These are phyloP conservation scores for Bradynema listronoti DNA, from an alignment of 1,140 invertebrate genomes.

Conservation along the genomic window DNA sequence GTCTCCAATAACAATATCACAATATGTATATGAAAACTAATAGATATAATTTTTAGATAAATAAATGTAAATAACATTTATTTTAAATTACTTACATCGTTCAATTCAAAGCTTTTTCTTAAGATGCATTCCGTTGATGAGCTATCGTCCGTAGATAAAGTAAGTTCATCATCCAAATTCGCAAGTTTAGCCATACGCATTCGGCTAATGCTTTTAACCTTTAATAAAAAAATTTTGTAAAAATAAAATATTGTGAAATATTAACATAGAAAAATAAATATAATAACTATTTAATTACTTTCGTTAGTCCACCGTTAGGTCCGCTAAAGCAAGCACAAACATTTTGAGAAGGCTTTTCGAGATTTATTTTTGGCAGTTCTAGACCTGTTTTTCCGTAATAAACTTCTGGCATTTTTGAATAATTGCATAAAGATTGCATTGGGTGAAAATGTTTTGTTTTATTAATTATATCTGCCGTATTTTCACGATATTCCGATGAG, in stretches of 20 bases:
- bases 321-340: slow-evolving; percentile 69
- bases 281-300: background rate
- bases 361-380: slow-evolving; percentile 53
- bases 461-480: too few relatives aligned
- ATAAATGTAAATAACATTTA: background rate
- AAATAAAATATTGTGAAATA: background rate
- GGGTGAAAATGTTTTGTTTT: too few relatives aligned
- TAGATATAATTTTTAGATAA: slow-evolving; percentile 1
- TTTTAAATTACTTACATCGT: background rate
- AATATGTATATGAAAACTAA: background rate
- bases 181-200: too few relatives aligned
- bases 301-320: slow-evolving; percentile 69
- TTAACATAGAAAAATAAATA: background rate
- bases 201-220: too few relatives aligned
- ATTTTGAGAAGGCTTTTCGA: slow-evolving; percentile 49
- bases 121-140: slow-evolving; percentile 3
- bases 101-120: slow-evolving; percentile 6
- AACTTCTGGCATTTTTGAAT: slow-evolving; percentile 46
- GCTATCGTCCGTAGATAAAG: slow-evolving; percentile 46
- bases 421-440: too few relatives aligned
- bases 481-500: too few relatives aligned
- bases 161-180: slow-evolving; percentile 52
- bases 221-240: too few relatives aligned
- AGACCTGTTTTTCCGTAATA: slow-evolving; percentile 49
- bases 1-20: background rate